These are phyloP conservation scores for Anthophora plumipes DNA, from an alignment of 2,888 invertebrate species.

Conservation along the genomic window DNA sequence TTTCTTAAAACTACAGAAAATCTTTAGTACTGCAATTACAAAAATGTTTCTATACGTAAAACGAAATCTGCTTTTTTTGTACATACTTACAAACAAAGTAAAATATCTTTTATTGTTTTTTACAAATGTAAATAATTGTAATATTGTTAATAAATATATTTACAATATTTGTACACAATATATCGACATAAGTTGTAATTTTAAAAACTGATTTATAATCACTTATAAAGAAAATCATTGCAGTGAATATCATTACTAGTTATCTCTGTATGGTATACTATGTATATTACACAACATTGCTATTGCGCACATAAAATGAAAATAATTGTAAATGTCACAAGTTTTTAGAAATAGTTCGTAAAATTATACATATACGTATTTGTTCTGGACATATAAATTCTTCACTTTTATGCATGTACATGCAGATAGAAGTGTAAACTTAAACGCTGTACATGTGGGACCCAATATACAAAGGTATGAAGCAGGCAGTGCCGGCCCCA, in stretches of 20 bases:
- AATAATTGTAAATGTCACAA: conserved; percentile 6
- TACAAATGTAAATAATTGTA: conserved; percentile 25
- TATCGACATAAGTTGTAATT: neutral
- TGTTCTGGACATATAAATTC: conserved; percentile 2
- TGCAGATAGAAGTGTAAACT: conserved; percentile 1
- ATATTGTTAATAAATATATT: conserved; percentile 25
- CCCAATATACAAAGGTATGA: conserved; percentile 40
- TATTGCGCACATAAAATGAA: neutral
- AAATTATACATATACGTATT: neutral
- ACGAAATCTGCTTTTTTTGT: conserved; percentile 17
- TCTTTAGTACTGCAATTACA: neutral
- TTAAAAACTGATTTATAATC: neutral
- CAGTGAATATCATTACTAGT: neutral
- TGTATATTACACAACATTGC: neutral
- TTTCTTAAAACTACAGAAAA: neutral
- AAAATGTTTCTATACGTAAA: conserved; percentile 20
- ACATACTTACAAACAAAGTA: conserved; percentile 22
- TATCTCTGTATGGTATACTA: neutral
- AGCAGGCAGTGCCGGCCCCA: conserved; percentile 73
- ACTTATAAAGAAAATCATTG: neutral
- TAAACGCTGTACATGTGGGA: conserved; percentile 17
- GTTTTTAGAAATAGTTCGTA: neutral
- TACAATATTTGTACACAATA: neutral
- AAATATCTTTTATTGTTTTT: conserved; percentile 23
- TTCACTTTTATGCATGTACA: conserved; percentile 8